phyloP scores from a whole-genome alignment of 2,797 vertebrate species.

The Hyperoplus immaculatus region DNA sequence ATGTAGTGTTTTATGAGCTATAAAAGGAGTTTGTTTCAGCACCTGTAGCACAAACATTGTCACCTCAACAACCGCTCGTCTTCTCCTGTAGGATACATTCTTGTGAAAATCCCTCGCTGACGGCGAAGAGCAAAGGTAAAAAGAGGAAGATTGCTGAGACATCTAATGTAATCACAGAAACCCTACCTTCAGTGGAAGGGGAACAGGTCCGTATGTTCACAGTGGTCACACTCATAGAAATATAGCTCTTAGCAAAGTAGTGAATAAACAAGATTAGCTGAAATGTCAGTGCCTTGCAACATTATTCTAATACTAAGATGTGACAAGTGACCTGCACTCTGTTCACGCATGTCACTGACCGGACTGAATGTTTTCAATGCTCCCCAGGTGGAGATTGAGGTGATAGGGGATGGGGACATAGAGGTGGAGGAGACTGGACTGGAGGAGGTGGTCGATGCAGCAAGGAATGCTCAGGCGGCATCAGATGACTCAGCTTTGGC shows the following conservation, averaged over 20 bases:
- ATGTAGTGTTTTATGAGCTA: background rate
- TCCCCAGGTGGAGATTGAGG: conserved; percentile 91
- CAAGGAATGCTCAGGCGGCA: conserved; percentile 88
- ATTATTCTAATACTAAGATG: background rate
- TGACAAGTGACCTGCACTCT: background rate
- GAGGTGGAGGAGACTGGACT: conserved; percentile 90
- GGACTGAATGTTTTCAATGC: conserved; percentile 27
- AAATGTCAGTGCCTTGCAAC: background rate
- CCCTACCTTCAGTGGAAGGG: conserved; percentile 89
- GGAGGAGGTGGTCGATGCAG: conserved; percentile 91
- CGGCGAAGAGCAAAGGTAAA: conserved; percentile 86
- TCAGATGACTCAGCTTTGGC: conserved; percentile 97
- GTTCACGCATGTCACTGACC: background rate
- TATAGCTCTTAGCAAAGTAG: background rate
- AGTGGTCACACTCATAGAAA: background rate
- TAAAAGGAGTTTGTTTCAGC: background rate
- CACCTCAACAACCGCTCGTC: background rate
- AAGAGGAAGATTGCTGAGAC: conserved; percentile 96
- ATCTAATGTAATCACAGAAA: conserved; percentile 95
- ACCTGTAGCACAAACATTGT: background rate
- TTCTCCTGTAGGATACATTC: conserved; percentile 81
- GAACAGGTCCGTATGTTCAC: conserved; percentile 86
- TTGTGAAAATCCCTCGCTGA: conserved; percentile 76
- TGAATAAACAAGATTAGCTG: background rate
- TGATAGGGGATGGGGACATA: conserved; percentile 89